Base-by-base conservation (phyloP, 2,888 invertebrate species). In the Dastarcus helophoroides region DNA sequence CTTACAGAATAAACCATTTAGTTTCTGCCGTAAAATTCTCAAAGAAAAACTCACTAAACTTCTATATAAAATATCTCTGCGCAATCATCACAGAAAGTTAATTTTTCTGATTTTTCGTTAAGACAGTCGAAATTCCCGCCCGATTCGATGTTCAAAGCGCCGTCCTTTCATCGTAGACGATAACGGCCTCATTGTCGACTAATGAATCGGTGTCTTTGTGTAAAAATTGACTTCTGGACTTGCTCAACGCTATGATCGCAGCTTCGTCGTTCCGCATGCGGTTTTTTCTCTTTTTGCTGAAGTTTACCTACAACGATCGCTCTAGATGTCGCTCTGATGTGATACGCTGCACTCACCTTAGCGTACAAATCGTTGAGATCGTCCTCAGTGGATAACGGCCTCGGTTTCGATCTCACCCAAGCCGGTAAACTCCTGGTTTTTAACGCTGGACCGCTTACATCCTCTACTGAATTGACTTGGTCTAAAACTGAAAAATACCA, bases 211-310 rank as follows among this genome's bases (percentile, higher is more conserved):
- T 73, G 50, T 73, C 73, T 40, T 68, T 65, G 45, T 67, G 63
- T 38, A 67, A 51, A 47, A 65, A 67, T 49, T 69, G 68, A 51
- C 76, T 76, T 48, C 77, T 69, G n/a, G 80, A 81, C 60, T 80
- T 78, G 55, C 75, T 71, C 40, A 81, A 67, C 11, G 84, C 84
- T 51, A 83, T 83, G 32, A 76, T 73, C 30, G 82, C 83, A 2
- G 83, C 83, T 63, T 82, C 82, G 53, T 80, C 79, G 57, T 75
- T 81, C 42, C 79, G 70, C 82, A 84, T 83, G 31, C 81, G 73
- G 56, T 79, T 81, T 64, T 79, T 79, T 51, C 80, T 71, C 54
- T 81, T 81, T 58, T 79, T 82, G 54, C 79, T 80, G 48, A 79
- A 71, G 49, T 75, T 79, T 15, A 79, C 78, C 79, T 79, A 56